These are phyloP conservation scores for Mus spretus DNA, from an alignment of 2,797 vertebrate genomes.

Conservation along the genomic window DNA sequence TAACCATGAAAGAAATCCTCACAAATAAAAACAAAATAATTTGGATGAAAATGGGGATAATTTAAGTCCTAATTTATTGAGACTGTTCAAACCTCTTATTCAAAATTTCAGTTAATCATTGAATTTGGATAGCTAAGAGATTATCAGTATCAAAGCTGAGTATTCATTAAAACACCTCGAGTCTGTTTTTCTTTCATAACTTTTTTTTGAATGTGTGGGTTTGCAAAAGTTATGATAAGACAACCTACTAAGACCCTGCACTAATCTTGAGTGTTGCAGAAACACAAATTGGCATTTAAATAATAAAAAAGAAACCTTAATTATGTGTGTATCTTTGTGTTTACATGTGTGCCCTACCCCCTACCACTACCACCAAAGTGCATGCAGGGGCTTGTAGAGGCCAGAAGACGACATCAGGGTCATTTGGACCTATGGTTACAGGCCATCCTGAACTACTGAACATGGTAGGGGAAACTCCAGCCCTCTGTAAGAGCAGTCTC, in stretches of 20 bases:
- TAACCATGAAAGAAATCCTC: slow-evolving; percentile 61
- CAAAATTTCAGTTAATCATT: slow-evolving; percentile 77
- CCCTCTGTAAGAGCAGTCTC: neutral
- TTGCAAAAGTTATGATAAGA: slow-evolving; percentile 77
- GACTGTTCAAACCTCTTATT: slow-evolving; percentile 55
- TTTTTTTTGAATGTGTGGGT: neutral
- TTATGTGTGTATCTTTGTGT: neutral
- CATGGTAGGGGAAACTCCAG: neutral
- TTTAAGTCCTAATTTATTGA: slow-evolving; percentile 69
- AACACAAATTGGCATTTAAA: neutral
- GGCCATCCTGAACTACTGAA: too few species aligned
- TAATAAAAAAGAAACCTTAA: neutral
- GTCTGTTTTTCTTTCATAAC: slow-evolving; percentile 18
- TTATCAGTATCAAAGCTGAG: slow-evolving; percentile 78
- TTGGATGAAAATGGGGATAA: slow-evolving; percentile 69
- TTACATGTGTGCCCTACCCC: neutral
- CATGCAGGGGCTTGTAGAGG: too few species aligned
- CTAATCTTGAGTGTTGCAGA: neutral
- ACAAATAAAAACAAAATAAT: slow-evolving; percentile 74
- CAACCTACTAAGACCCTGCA: neutral
- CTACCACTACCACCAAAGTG: neutral
- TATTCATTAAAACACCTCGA: slow-evolving; percentile 41
- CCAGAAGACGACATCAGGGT: too few species aligned
- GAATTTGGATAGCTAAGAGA: slow-evolving; percentile 62
- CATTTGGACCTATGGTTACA: neutral